A percentile compares a stretch with the other conserved stretches of the same genome.
phyloP scores from a whole-genome alignment of 2,113 vertebrate species.

The Hippocampus zosterae region DNA sequence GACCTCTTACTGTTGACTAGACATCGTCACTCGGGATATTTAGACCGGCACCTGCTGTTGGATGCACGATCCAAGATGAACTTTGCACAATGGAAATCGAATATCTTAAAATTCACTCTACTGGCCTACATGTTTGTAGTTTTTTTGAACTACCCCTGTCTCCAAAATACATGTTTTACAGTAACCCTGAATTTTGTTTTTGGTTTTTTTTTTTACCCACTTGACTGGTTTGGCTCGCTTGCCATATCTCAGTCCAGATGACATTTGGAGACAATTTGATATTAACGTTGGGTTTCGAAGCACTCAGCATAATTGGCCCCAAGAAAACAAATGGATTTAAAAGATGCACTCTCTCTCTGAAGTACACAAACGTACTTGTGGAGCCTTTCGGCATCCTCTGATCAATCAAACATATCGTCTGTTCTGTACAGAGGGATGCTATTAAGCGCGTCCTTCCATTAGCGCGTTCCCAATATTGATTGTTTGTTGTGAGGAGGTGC shows the following conservation, averaged over 20 bases:
- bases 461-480: conserved; percentile 53
- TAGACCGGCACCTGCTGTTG: not conserved
- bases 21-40: not conserved
- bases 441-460: conserved; percentile 63
- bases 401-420: conserved; percentile 20
- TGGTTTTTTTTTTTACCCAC: not conserved
- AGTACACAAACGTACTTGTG: conserved; percentile 18
- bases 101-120: not conserved
- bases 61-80: not conserved
- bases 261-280: conserved; percentile 28
- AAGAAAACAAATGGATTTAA: conserved; percentile 14
- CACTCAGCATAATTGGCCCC: conserved; percentile 31
- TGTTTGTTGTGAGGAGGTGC: conserved; percentile 8
- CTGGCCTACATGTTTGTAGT: not conserved
- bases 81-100: not conserved
- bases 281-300: conserved; percentile 35
- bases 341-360: conserved; percentile 18
- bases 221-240: conserved; percentile 14
- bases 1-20: conserved; percentile 34
- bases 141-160: not conserved
- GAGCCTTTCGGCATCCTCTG: conserved; percentile 1
- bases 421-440: conserved; percentile 28
- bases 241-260: conserved; percentile 6
- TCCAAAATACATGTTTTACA: conserved; percentile 2
- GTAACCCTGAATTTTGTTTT: not conserved